Evolutionary conservation across 2,797 vertebrate species (phyloP), one percentile per base, ranked within the genome.

Genomic region (Chelonia mydas): DNA sequence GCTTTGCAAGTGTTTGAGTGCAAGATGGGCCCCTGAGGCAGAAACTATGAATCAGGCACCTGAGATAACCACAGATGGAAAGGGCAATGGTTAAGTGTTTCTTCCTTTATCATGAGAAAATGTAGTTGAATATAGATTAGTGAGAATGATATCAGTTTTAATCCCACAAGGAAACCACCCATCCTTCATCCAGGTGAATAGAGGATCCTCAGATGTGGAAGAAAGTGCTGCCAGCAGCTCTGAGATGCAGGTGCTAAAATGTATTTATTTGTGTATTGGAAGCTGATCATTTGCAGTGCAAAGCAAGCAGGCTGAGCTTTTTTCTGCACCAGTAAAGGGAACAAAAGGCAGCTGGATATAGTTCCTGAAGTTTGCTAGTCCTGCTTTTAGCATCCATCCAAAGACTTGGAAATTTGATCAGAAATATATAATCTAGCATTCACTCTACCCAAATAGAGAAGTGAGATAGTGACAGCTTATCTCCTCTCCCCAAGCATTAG

Each of bases 161-260:
- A 89, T 65, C 78, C 79, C 77, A 41, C 31, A 74, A 65, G 59
- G 72, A 88, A 93, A 41, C 28, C 19, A 17, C 53, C 80, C 91
- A 15, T 86, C 86, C 80, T n/a, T 74, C 79, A 90, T 31, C 33
- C 86, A 96, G 94, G 80, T 93, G 51, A 91, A n/a, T 68, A 2
- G 91, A 47, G 79, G 54, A 13, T 2, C 17, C 3, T 27, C 47
- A 68, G 3, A 1, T 19, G 28, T 83, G 37, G 82, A 19, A 87
- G 59, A 81, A 5, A 3, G 3, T n/a, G 37, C 54, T 92, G 65
- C 68, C 50, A 82, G 59, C 13, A 74, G 37, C 3, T 19, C 28
- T 5, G 45, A 59, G 51, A 72, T 83, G 87, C 68, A 79, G 47
- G 79, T 68, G 54, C 47, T 89, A 0, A 0, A 6, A 33, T 53